phyloP scores from a whole-genome alignment of 2,797 vertebrate species.

The Denticeps clupeoides region DNA sequence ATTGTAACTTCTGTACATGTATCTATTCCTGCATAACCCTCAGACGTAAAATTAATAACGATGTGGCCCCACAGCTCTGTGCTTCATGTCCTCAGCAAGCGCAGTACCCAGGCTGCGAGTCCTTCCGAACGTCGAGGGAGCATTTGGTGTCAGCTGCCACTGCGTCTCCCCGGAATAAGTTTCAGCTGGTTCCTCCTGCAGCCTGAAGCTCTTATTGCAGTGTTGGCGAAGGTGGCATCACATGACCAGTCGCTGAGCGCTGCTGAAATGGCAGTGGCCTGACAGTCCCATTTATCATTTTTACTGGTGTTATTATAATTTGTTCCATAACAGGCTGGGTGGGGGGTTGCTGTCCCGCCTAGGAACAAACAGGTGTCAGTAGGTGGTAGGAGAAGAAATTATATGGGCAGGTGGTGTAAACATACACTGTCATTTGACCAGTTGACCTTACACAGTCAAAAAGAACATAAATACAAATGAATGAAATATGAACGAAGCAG shows the following conservation, averaged over 20 bases:
- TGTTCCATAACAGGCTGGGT: neutral
- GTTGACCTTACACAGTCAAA: neutral
- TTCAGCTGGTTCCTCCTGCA: slow-evolving; percentile 8
- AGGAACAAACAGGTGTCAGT: neutral
- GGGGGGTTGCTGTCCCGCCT: neutral
- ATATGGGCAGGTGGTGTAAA: neutral
- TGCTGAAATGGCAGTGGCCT: neutral
- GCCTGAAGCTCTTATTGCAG: neutral
- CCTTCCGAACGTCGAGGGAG: neutral
- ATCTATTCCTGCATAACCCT: too few species aligned
- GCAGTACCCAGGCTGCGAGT: neutral
- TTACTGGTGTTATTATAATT: slow-evolving; percentile 3
- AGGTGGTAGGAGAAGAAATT: neutral
- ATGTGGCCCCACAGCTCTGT: too few species aligned
- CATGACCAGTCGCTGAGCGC: neutral
- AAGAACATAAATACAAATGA: neutral
- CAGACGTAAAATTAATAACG: too few species aligned
- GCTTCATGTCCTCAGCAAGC: neutral
- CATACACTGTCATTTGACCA: neutral
- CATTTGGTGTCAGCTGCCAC: slow-evolving; percentile 9
- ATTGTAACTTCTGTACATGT: too few species aligned
- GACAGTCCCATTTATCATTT: slow-evolving; percentile 1
- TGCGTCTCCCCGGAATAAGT: slow-evolving; percentile 4
- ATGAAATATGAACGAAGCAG: too few species aligned
- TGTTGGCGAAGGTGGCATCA: neutral